Base-by-base conservation (phyloP, 2,888 invertebrate genomes). In the Laspeyria flexula region DNA sequence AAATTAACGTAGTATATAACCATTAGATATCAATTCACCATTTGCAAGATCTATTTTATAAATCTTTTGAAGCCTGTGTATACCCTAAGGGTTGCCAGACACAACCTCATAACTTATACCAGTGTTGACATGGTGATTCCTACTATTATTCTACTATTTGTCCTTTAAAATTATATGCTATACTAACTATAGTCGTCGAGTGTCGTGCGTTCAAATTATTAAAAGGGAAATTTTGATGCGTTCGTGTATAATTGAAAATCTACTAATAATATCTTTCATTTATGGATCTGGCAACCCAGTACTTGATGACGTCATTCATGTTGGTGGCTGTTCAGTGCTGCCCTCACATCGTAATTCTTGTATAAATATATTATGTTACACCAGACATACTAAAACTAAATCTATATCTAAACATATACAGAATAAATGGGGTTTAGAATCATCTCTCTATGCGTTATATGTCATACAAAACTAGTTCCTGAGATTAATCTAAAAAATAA, bases 401-500 rank as follows among this genome's bases (percentile, higher is more conserved):
- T 53, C 60, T 70, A 60, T 63, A 56, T 45, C 69, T 75, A 75
- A 54, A 72, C 71, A 70, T 67, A 27, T 68, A 70, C 54, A 65
- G 45, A 59, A 64, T 66, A 76, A 71, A 75, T 79, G 79, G 81
- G 81, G 82, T 85, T 71, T 71, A 78, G 78, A 78, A 79, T 79
- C 69, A 75, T 68, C 52, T 67, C 59, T 59, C 65, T 71, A 60
- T 59, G 65, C 72, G 57, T 73, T 73, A 68, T 61, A 68, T 78
- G 74, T 66, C 69, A 81, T 85, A 85, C 75, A 85, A 85, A 85
- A 84, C 81, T 81, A 84, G 60, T 53, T 60, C 62, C 63, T 55
- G 72, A 73, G 70, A 75, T 70, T 71, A 61, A 55, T 76, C 72
- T 75, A 76, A 75, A 60, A 74, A 75, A 71, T n/a, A n/a, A n/a